Percentiles rank a stretch among this genome's conserved stretches.
These are phyloP conservation scores for Scomberomorus guttatus DNA, from an alignment of 2,797 vertebrate species.

Conservation along the genomic window DNA sequence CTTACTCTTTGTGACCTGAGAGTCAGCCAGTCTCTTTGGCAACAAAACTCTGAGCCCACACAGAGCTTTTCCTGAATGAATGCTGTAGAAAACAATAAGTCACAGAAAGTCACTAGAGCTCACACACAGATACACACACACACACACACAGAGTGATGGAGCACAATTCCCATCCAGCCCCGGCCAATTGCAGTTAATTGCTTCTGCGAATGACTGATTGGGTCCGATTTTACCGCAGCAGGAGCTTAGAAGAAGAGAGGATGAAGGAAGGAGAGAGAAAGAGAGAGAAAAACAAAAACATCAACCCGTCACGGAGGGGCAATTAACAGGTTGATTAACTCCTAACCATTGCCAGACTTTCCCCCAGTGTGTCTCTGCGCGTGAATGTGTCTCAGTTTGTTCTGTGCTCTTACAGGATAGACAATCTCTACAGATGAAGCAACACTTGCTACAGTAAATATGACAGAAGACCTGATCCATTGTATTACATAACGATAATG, in stretches of 20 bases:
- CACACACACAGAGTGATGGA: slow-evolving; percentile 41
- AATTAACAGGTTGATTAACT: slow-evolving; percentile 79
- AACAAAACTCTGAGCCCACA: slow-evolving; percentile 16
- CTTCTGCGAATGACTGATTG: slow-evolving; percentile 74
- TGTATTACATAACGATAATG: background rate
- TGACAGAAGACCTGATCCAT: background rate
- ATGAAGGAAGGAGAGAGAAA: slow-evolving; percentile 43
- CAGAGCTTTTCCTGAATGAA: slow-evolving; percentile 47
- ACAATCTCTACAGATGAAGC: background rate
- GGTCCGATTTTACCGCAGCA: slow-evolving; percentile 61
- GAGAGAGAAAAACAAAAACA: slow-evolving; percentile 73
- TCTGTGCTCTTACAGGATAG: slow-evolving; percentile 17
- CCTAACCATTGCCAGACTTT: slow-evolving; percentile 44
- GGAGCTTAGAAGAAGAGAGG: slow-evolving; percentile 52
- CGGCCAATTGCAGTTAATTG: slow-evolving; percentile 75
- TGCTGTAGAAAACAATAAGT: slow-evolving; percentile 50
- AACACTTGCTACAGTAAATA: too few relatives aligned
- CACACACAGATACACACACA: slow-evolving; percentile 23
- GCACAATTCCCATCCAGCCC: slow-evolving; percentile 59
- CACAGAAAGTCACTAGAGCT: slow-evolving; percentile 39
- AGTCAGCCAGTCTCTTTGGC: slow-evolving; percentile 6
- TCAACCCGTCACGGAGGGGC: slow-evolving; percentile 67
- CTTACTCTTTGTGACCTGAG: background rate
- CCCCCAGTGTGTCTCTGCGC: slow-evolving; percentile 26
- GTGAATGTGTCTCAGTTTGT: background rate